Evolutionary conservation across 2,113 vertebrate species (phyloP), one percentile per base, ranked within the genome.

Genomic region (Chlorodrepanis virens): DNA sequence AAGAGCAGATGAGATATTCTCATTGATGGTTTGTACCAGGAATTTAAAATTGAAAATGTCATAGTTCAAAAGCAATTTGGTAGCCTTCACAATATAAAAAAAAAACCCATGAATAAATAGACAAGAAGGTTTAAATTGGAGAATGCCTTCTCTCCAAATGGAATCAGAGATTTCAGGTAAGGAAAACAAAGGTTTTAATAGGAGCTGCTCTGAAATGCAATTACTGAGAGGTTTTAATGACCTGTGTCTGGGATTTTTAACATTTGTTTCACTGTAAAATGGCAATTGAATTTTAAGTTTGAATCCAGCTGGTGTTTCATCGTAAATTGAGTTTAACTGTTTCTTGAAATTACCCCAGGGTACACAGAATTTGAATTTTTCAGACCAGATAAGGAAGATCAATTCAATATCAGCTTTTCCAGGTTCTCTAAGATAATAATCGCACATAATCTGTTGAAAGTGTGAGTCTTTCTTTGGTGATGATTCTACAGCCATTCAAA

Each of bases 231-330:
- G 1, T n/a, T 77, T 93, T 83, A 65, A 63, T 77, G 8, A 42
- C 5, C 11, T 52, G 3, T 44, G 13, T 7, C 71, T 61, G 29
- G 37, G 4, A 0, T 0, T 1, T 65, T 88, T 82, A 16, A 24
- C 8, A 60, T 29, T 68, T 70, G 11, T 60, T 90, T 82, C 27
- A 60, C 5, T 52, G 35, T 63, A 90, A 60, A 79, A 71, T 9
- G n/a, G 5, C 21, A 92, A 44, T 19, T 79, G 24, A 60, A n/a
- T 25, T 82, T 87, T 85, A 74, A 68, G 9, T 47, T 82, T 47
- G 2, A 84, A 53, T 44, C 17, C 31, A 85, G 19, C 12, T 52
- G 44, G 14, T 78, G 12, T 71, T 93, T 89, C 7, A 39, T 89
- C 59, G 92, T 45, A 76, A 77, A 83, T 5, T 61, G 25, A 53